Base-by-base conservation (phyloP, 2,888 invertebrate genomes). In the Hypena proboscidalis region DNA sequence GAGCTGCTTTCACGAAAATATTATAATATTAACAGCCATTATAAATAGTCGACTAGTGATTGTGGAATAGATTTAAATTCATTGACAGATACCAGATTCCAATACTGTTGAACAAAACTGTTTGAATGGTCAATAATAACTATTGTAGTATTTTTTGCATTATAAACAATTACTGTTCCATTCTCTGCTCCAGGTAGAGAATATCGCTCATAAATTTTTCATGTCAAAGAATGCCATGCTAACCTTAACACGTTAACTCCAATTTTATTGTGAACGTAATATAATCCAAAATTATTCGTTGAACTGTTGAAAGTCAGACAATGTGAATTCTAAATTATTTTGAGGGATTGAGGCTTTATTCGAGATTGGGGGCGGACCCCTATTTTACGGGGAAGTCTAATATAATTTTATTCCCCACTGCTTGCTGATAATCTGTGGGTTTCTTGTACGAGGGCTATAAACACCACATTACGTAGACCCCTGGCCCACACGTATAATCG, bases 321-420 rank as follows among this genome's bases (percentile, higher is more conserved):
- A 23, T 7, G 25, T 20, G 8, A 19, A n/a, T n/a, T n/a, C n/a
- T n/a, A n/a, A n/a, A n/a, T n/a, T n/a, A 20, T 22, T 20, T 11
- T 11, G 13, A 21, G 14, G 38, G 30, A 8, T 17, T 6, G 19
- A 39, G 11, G 32, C 26, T 42, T 40, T 41, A 50, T 50, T 54
- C 54, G 51, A 54, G 8, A 19, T 43, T 49, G 52, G 69, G 66
- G 58, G 52, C 58, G 48, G 45, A 54, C 69, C 69, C 66, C 50
- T n/a, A 56, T 59, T 61, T 53, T 56, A 60, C 58, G 48, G 52
- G 45, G 49, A 19, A 13, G 23, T 50, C 41, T 57, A 55, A 57
- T 65, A 65, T 70, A 67, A 74, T 66, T 67, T 71, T 68, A 67
- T 63, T 58, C 67, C 68, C 66, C 62, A 56, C 35, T 56, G 22